Conservation (phyloP, 1,140 invertebrate genomes). For the Calycopis cecrops region DNA sequence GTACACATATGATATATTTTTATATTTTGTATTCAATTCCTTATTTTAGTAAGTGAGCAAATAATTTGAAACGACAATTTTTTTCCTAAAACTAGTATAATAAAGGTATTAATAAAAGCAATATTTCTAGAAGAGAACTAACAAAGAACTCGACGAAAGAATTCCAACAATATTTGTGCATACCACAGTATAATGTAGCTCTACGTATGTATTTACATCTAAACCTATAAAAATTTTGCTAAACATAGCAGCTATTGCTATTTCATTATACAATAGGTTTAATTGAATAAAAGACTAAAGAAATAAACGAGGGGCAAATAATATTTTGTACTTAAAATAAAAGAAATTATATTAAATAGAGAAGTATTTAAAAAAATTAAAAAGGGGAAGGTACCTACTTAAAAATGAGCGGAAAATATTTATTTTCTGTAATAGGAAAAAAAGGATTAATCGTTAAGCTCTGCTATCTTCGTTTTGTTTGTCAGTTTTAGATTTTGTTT, state of each 20-base stretch:
- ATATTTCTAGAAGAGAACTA: too few species aligned
- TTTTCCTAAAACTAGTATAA: conserved; percentile 9
- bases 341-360: too few species aligned
- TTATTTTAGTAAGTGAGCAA: conserved; percentile 29
- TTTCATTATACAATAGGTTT: neutral
- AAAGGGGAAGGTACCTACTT: neutral
- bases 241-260: conserved; percentile 1
- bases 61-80: conserved; percentile 17
- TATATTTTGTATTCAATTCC: conserved; percentile 30
- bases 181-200: neutral
- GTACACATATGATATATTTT: conserved; percentile 3
- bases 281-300: neutral
- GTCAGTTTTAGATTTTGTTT: conserved; percentile 28
- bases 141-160: too few species aligned
- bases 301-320: neutral
- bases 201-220: conserved; percentile 8
- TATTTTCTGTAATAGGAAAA: conserved; percentile 11
- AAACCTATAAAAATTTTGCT: conserved; percentile 5
- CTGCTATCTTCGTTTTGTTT: conserved; percentile 34
- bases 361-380: too few species aligned
- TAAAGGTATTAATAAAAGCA: too few species aligned
- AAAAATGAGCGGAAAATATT: conserved; percentile 10
- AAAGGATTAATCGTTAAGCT: conserved; percentile 34
- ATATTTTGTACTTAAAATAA: too few species aligned
- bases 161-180: neutral